Percentiles rank a stretch among this genome's conserved stretches.
Evolutionary conservation across 92 coral and sea anemone genomes (phyloP).

Genomic region (Meandrina meandrites): DNA sequence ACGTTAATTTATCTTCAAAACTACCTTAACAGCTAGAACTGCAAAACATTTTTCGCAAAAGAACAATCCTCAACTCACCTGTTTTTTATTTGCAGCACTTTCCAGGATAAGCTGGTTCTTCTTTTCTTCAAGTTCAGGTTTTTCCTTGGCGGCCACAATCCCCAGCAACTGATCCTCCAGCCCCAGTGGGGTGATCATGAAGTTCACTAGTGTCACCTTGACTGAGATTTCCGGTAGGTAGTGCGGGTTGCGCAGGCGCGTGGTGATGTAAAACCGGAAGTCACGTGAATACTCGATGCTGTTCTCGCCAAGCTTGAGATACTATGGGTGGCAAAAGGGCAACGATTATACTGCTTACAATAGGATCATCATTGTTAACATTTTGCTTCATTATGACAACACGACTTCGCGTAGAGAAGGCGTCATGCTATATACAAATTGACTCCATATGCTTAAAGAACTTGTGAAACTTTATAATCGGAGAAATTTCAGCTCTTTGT

Average conservation of each 20-base stretch:
- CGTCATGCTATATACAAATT: no score
- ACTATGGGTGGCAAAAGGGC: conserved; percentile 51
- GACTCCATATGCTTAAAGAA: no score
- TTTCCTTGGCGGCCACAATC: conserved; percentile 97
- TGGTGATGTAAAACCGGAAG: conserved; percentile 99
- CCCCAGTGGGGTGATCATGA: conserved; percentile 99
- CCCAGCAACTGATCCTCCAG: conserved; percentile 98
- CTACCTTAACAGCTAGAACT: no score
- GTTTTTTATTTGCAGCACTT: conserved; percentile 99
- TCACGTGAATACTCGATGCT: conserved; percentile 98
- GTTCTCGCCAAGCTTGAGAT: conserved; percentile 96
- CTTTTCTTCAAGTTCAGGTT: conserved; percentile 98
- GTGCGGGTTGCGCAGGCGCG: conserved; percentile 98
- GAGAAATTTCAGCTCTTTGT: no score
- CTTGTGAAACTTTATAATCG: no score
- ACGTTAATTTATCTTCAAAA: not conserved
- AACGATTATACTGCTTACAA: not conserved
- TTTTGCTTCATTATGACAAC: no score
- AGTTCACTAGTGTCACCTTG: conserved; percentile 95
- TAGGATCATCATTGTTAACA: no score
- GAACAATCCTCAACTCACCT: conserved; percentile 42
- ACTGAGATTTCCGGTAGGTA: conserved; percentile 98
- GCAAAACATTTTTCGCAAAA: not conserved
- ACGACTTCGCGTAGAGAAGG: not conserved
- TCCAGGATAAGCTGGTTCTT: conserved; percentile 92